phyloP scores from a whole-genome alignment of 92 coral and sea anemone species.

The Muricea muricata region DNA sequence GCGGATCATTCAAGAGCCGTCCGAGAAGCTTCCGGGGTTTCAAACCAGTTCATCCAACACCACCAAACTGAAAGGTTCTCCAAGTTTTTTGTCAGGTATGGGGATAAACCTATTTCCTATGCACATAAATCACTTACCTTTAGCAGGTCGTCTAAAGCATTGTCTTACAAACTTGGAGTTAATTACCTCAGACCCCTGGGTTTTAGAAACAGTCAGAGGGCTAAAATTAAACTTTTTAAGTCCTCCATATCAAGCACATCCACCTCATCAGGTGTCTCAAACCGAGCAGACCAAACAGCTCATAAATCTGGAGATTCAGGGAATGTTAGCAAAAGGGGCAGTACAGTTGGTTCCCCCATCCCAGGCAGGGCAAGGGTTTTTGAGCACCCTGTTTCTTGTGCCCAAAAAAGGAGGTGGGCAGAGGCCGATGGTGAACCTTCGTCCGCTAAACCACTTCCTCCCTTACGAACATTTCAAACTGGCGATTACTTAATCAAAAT shows the following conservation, averaged over 20 bases:
- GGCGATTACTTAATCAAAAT: too few species aligned
- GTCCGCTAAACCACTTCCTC: conserved; percentile 14
- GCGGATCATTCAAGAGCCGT: not conserved
- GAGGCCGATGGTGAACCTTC: conserved; percentile 57
- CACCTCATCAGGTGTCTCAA: not conserved
- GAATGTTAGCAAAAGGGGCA: conserved; percentile 60
- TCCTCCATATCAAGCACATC: conserved; percentile 5
- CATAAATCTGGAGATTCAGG: conserved; percentile 55
- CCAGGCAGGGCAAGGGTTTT: conserved; percentile 50
- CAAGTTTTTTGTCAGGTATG: not conserved
- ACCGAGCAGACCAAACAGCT: not conserved
- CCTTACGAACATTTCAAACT: conserved; percentile 23
- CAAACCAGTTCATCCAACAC: not conserved
- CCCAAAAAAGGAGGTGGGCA: conserved; percentile 73
- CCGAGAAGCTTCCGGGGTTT: conserved; percentile 12
- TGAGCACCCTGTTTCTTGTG: too few species aligned
- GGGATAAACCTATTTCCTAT: too few species aligned
- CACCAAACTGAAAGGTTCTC: not conserved
- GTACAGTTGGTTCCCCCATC: conserved; percentile 45
- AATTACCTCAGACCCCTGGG: conserved; percentile 60
- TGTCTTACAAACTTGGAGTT: conserved; percentile 33
- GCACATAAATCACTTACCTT: not conserved
- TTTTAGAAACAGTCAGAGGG: conserved; percentile 23
- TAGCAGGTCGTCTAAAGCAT: not conserved
- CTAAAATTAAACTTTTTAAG: conserved; percentile 27